Percentiles rank a stretch among this genome's conserved stretches.
phyloP scores from a whole-genome alignment of 64 coral and sea anemone species.

The Stichodactyla helianthus region DNA sequence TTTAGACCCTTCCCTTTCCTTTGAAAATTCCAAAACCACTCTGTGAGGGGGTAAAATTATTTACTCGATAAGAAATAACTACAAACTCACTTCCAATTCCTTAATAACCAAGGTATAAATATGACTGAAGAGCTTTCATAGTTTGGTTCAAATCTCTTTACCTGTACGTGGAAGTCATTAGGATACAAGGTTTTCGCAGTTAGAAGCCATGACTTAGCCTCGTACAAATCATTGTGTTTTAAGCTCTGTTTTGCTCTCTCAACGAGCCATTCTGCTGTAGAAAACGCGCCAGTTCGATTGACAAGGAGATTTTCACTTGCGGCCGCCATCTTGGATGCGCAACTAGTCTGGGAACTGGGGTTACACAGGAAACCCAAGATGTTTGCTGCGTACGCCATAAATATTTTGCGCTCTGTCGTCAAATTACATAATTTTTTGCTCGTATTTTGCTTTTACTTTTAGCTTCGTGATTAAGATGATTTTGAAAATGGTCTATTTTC shows the following conservation, averaged over 20 bases:
- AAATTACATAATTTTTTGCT: too few relatives aligned
- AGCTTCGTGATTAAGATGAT: too few relatives aligned
- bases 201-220: conserved; percentile 90
- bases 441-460: too few relatives aligned
- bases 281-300: neutral
- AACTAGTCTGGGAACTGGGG: neutral
- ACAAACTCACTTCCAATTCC: too few relatives aligned
- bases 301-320: conserved; percentile 12
- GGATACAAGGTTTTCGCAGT: conserved; percentile 92
- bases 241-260: conserved; percentile 77
- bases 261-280: conserved; percentile 73
- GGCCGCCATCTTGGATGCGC: conserved; percentile 73
- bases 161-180: conserved; percentile 88
- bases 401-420: too few relatives aligned
- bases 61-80: too few relatives aligned
- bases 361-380: conserved; percentile 27
- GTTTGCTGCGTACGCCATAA: neutral
- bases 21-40: too few relatives aligned
- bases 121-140: too few relatives aligned
- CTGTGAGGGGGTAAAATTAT: too few relatives aligned
- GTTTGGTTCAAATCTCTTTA: neutral
- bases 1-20: too few relatives aligned
- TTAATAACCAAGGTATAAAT: too few relatives aligned
- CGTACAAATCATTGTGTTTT: conserved; percentile 73
- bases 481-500: too few relatives aligned